Base-by-base conservation (phyloP, 2,888 invertebrate genomes). In the Candidula unifasciata region DNA sequence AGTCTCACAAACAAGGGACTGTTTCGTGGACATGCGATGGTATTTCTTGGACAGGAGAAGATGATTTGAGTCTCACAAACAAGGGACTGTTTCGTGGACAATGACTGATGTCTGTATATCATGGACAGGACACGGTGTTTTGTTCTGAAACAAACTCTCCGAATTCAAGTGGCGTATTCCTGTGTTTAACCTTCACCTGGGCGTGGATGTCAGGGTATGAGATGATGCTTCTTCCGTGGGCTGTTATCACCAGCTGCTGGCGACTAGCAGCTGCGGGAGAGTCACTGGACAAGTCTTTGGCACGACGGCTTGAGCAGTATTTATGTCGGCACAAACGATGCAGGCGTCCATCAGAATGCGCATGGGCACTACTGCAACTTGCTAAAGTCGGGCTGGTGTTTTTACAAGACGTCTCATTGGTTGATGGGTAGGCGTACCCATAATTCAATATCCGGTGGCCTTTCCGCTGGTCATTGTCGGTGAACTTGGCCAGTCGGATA, bases 321-420 rank as follows among this genome's bases (percentile, higher is more conserved):
- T 85, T 87, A 57, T 88, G 88, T 30, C 88, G 86, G 74, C 88
- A 88, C 13, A 88, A 13, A 0, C 81, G 84, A 60, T 86, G 84
- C 71, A 88, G 77, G 30, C 88, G 84, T 66, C 88, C 88, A 76
- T 88, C 88, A 44, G 88, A 88, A 64, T 88, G 88, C 74, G 88
- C 87, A 83, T 88, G 88, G 71, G 82, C 85, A 66, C 83, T 81
- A 37, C 86, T 83, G 78, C 84, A 82, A 64, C 79, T 79, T 37
- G 74, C 77, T 27, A 78, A 57, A 73, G 79, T 80, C 27, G 77
- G 85, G 60, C 57, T 84, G 13, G 71, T 54, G 24, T 80, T 79
- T 8, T 35, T 80, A n/a, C 37, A 66, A 57, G 80, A 83, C 5
- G 88, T 87, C 64, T 86, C 87, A 33, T 86, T 86, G 24, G 86